Conservation (phyloP, 2,797 vertebrate genomes). For the Alcedo quadribrachys region DNA sequence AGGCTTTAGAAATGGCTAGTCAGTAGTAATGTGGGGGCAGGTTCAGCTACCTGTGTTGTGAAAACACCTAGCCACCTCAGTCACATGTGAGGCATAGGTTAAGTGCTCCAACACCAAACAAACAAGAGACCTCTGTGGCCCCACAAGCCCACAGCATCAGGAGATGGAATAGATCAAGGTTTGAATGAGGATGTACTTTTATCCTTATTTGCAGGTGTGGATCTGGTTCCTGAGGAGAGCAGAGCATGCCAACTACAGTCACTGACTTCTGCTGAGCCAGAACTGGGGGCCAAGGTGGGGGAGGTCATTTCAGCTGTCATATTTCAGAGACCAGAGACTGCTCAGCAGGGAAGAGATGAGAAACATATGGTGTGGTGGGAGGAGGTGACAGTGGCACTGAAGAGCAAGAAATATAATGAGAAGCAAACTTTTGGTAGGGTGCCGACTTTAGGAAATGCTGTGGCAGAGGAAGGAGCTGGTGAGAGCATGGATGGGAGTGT, state of each 20-base stretch:
- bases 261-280: background rate
- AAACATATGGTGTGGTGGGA: conserved; percentile 52
- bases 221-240: background rate
- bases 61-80: background rate
- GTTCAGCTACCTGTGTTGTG: background rate
- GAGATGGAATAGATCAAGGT: background rate
- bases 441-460: background rate
- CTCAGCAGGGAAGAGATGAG: background rate
- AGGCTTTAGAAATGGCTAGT: background rate
- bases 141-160: background rate
- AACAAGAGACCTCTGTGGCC: background rate
- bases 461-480: background rate
- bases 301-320: conserved; percentile 33
- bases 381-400: conserved; percentile 23
- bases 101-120: background rate
- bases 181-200: background rate
- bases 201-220: background rate
- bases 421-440: conserved; percentile 1
- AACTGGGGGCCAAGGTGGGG: background rate
- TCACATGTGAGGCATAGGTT: accelerated
- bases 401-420: background rate
- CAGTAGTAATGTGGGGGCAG: background rate
- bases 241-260: background rate
- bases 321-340: background rate
- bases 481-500: accelerated